Evolutionary conservation across 1,140 invertebrate genomes (phyloP).

Genomic region (Neoseiulus cucumeris): DNA sequence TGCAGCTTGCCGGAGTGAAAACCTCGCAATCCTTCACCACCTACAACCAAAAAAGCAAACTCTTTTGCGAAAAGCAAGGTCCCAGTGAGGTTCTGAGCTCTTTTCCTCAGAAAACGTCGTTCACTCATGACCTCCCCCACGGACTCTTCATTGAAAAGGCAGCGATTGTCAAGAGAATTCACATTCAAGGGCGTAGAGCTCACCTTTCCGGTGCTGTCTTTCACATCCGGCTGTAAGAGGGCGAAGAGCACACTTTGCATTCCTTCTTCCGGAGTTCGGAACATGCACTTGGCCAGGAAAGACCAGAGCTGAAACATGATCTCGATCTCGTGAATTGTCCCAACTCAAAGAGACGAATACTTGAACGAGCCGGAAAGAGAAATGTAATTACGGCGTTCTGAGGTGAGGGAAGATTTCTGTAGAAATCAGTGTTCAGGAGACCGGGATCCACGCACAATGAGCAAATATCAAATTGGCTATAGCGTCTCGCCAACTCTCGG

Average conservation of each 20-base stretch:
- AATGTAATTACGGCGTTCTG: neutral
- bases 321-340: neutral
- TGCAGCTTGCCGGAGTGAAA: neutral
- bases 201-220: slow-evolving; percentile 18
- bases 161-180: too few relatives aligned
- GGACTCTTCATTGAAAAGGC: too few relatives aligned
- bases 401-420: neutral
- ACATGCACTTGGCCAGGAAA: slow-evolving; percentile 18
- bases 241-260: slow-evolving; percentile 31
- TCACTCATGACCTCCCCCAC: too few relatives aligned
- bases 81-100: too few relatives aligned
- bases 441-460: slow-evolving; percentile 18
- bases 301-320: slow-evolving; percentile 13
- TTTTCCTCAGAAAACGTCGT: too few relatives aligned
- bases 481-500: slow-evolving; percentile 37
- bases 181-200: neutral
- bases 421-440: neutral
- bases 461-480: slow-evolving; percentile 17
- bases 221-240: slow-evolving; percentile 17
- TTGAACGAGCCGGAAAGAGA: neutral
- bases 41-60: neutral
- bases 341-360: neutral
- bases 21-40: slow-evolving; percentile 3
- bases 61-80: too few relatives aligned
- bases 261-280: slow-evolving; percentile 28